phyloP scores from a whole-genome alignment of 2,797 vertebrate genomes.

The Ceryle rudis region DNA sequence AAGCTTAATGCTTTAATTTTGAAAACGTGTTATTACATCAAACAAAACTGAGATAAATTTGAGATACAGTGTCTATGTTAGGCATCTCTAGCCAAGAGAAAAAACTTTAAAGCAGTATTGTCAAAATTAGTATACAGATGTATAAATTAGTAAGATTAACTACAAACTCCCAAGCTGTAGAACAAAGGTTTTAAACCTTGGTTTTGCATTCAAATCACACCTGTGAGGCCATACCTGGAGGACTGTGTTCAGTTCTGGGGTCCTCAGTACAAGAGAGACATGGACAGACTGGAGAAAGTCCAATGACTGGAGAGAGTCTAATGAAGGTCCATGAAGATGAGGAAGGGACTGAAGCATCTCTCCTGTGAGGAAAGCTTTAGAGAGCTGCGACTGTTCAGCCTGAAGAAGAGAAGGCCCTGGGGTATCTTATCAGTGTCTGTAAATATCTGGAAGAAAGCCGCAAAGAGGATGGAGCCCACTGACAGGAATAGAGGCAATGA shows the following conservation, averaged over 20 bases:
- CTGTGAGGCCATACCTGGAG: not conserved
- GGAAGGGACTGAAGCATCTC: not conserved
- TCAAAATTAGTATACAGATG: not conserved
- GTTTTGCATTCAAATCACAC: not conserved
- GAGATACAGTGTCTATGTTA: not conserved
- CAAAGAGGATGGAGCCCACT: not conserved
- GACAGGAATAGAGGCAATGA: not conserved
- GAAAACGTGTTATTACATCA: not conserved
- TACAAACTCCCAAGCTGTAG: not conserved
- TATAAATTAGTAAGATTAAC: not conserved
- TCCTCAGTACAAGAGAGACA: not conserved
- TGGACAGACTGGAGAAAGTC: too few relatives aligned
- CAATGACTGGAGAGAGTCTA: not conserved
- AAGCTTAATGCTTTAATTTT: not conserved
- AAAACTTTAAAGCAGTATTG: not conserved
- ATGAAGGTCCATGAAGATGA: fast-evolving
- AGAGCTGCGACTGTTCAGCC: not conserved
- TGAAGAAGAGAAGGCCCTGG: not conserved
- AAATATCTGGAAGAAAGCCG: not conserved
- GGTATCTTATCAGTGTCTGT: not conserved
- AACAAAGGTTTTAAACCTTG: not conserved
- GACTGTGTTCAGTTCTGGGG: not conserved
- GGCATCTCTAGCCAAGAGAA: not conserved
- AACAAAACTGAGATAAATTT: not conserved
- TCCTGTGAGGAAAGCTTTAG: not conserved